Evolutionary conservation across 2,113 vertebrate genomes (phyloP).

Genomic region (Xenus cinereus): DNA sequence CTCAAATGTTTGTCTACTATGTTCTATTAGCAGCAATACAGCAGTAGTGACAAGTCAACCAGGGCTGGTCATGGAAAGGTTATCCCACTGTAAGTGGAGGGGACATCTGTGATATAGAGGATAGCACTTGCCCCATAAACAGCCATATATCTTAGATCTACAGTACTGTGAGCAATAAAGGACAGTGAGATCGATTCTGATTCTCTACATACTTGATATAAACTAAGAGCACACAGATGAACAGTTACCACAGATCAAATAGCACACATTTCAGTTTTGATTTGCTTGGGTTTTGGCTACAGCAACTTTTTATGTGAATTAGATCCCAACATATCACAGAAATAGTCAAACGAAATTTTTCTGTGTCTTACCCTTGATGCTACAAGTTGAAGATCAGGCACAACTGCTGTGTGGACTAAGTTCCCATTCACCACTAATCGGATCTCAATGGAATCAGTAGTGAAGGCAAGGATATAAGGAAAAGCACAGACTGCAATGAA

Average conservation of each 20-base stretch:
- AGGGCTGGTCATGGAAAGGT: not conserved
- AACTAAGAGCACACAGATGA: not conserved
- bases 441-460: slow-evolving; percentile 96
- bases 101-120: not conserved
- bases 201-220: not conserved
- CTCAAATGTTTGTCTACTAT: not conserved
- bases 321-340: not conserved
- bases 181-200: not conserved
- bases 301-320: not conserved
- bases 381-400: slow-evolving; percentile 91
- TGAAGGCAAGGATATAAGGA: slow-evolving; percentile 97
- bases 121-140: not conserved
- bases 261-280: not conserved
- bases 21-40: not conserved
- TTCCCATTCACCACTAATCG: slow-evolving; percentile 97
- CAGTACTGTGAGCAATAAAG: not conserved
- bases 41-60: not conserved
- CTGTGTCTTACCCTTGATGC: slow-evolving; percentile 87
- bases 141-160: not conserved
- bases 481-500: slow-evolving; percentile 91
- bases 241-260: not conserved
- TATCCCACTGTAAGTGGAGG: not conserved
- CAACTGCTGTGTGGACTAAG: slow-evolving; percentile 95
- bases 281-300: not conserved
- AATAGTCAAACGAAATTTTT: not conserved